Percentiles rank a stretch among this genome's conserved stretches.
These are phyloP conservation scores for Gibbula magus DNA, from an alignment of 2,888 invertebrate species.

Conservation along the genomic window DNA sequence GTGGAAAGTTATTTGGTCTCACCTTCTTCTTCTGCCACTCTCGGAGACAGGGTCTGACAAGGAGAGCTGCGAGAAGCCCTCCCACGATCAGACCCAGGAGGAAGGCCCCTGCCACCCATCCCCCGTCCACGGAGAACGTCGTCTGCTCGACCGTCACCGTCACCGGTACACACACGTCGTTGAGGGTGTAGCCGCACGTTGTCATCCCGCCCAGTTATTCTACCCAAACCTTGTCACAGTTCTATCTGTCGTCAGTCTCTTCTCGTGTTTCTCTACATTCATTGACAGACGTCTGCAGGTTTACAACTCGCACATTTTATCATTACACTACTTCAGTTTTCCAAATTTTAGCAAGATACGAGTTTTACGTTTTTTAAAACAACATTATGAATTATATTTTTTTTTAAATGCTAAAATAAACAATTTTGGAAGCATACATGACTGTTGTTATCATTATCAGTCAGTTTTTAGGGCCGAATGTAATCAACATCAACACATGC, in stretches of 20 bases:
- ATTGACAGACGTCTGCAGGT: no score
- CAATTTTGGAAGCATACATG: no score
- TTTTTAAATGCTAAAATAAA: no score
- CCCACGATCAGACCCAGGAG: conserved; percentile 66
- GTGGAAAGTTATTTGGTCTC: no score
- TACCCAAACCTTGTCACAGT: background rate
- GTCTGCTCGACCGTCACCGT: conserved; percentile 40
- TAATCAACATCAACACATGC: conserved; percentile 8
- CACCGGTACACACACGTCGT: conserved; percentile 47
- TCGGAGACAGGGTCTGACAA: conserved; percentile 61
- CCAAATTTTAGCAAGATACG: no score
- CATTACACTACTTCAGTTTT: no score
- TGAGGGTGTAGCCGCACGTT: background rate
- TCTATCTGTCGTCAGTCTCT: background rate
- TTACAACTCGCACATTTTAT: no score
- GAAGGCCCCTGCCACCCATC: conserved; percentile 68
- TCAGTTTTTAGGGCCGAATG: no score
- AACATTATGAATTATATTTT: no score
- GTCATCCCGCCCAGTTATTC: background rate
- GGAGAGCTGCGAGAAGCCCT: conserved; percentile 52
- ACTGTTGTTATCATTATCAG: no score
- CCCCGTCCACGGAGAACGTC: conserved; percentile 50
- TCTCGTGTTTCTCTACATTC: no score
- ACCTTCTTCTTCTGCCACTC: conserved; percentile 68
- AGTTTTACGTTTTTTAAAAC: no score